Percentiles rank a stretch among this genome's conserved stretches.
Evolutionary conservation across 2,888 invertebrate genomes (phyloP).

Genomic region (Archips crataeganus): DNA sequence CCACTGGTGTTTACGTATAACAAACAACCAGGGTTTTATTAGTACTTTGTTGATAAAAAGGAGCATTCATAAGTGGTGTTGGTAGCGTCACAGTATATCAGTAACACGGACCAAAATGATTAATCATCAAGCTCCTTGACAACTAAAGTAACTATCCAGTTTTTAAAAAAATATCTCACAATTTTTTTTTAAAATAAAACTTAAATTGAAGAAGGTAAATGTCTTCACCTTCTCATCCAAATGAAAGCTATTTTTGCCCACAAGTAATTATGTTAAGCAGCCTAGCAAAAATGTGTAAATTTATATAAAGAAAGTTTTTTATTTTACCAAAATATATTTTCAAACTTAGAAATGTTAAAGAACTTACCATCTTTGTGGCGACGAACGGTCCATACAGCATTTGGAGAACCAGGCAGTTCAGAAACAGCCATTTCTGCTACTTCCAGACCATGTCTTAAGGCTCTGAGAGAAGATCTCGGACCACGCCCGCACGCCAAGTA

Average conservation of each 20-base stretch:
- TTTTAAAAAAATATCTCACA: background rate
- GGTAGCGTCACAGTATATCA: slow-evolving; percentile 80
- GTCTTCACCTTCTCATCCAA: no score
- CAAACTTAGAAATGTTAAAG: background rate
- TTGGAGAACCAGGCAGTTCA: slow-evolving; percentile 99
- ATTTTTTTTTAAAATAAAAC: background rate
- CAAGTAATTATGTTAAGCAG: background rate
- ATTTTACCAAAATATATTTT: background rate
- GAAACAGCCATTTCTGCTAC: slow-evolving; percentile 99
- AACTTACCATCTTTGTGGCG: slow-evolving; percentile 97
- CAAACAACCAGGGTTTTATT: slow-evolving; percentile 87
- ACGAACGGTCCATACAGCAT: slow-evolving; percentile 99
- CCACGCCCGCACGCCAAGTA: slow-evolving; percentile 98
- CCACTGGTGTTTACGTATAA: slow-evolving; percentile 96
- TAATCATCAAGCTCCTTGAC: slow-evolving; percentile 79
- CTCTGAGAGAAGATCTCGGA: slow-evolving; percentile 96
- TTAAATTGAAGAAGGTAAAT: no score
- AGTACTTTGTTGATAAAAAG: slow-evolving; percentile 83
- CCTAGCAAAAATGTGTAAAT: background rate
- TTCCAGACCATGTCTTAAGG: slow-evolving; percentile 98
- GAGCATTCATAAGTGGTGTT: slow-evolving; percentile 83
- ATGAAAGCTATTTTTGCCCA: background rate
- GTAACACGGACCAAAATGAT: slow-evolving; percentile 84
- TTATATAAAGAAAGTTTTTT: background rate
- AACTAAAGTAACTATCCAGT: background rate